Base-by-base conservation (phyloP, 2,888 invertebrate genomes). In the Dolichomitus sp. region DNA sequence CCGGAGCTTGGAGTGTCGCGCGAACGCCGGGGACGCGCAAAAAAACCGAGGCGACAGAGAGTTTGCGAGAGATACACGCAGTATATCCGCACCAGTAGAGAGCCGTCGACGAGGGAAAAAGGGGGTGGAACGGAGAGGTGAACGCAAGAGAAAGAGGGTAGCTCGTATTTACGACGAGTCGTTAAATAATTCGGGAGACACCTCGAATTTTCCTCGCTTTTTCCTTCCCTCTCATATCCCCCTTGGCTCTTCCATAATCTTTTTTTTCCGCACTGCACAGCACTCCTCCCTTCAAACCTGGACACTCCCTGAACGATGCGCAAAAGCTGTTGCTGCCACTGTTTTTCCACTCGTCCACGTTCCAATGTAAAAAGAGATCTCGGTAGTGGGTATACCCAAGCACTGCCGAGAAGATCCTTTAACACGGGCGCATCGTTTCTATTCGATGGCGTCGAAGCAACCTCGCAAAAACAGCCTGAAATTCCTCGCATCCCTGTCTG, bases 141-240 rank as follows among this genome's bases (percentile, higher is more conserved):
- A 70, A 66, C 78, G 77, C 50, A 48, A 50, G 59, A 50, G 42
- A 19, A 74, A 54, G 81, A 59, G 72, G 78, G 69, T 70, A 80
- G 84, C 82, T 85, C 83, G 86, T 86, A 87, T 87, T 88, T 87
- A 87, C 88, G 89, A 85, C 86, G 85, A 80, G 85, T 85, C 86
- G 87, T 87, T 87, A 83, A 87, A 88, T 89, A 88, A 88, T 88
- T 87, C 86, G 87, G 82, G 86, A 86, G 81, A 77, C 74, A 80
- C 83, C 75, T 82, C 81, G 85, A 87, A 86, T 87, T 87, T 87
- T 81, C 66, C 77, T 59, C 69, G 63, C 73, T 72, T 79, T 63
- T 61, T 42, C 30, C 73, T 42, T 50, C 19, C 30, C 48, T 23
- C 48, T 42, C 72, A 45, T 57, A 23, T n/a, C n/a, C 37, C 66